These are phyloP conservation scores for Oreochromis mossambicus DNA, from an alignment of 2,797 vertebrate genomes.

Conservation along the genomic window DNA sequence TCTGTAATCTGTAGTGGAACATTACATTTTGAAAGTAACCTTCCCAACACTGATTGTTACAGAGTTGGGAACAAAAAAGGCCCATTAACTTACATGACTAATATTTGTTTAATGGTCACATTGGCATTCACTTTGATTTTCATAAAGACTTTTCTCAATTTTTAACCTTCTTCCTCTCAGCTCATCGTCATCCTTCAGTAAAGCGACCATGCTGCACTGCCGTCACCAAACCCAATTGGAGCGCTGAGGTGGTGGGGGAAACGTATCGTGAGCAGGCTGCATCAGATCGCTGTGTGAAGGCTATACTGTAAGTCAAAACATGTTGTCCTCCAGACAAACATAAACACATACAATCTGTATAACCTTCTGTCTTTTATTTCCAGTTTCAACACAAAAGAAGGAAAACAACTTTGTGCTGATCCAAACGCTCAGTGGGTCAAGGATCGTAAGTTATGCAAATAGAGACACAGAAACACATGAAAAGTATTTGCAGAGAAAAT, in stretches of 20 bases:
- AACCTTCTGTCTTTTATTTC: not conserved
- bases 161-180: not conserved
- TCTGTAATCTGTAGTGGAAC: too few relatives aligned
- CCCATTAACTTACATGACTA: not conserved
- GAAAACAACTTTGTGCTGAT: not conserved
- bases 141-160: not conserved
- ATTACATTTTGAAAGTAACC: too few relatives aligned
- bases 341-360: not conserved
- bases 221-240: accelerated
- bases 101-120: not conserved
- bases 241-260: not conserved
- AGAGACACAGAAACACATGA: not conserved
- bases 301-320: not conserved
- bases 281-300: not conserved
- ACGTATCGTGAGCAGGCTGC: not conserved
- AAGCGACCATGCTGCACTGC: not conserved
- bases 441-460: not conserved
- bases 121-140: not conserved
- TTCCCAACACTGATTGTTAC: too few relatives aligned
- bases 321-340: not conserved
- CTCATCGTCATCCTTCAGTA: not conserved
- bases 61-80: not conserved
- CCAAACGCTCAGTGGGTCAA: not conserved
- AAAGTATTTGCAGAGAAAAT: not conserved
- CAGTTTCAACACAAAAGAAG: not conserved